Base-by-base conservation (phyloP, 2,797 vertebrate species). In the Adelosebastes latens region DNA sequence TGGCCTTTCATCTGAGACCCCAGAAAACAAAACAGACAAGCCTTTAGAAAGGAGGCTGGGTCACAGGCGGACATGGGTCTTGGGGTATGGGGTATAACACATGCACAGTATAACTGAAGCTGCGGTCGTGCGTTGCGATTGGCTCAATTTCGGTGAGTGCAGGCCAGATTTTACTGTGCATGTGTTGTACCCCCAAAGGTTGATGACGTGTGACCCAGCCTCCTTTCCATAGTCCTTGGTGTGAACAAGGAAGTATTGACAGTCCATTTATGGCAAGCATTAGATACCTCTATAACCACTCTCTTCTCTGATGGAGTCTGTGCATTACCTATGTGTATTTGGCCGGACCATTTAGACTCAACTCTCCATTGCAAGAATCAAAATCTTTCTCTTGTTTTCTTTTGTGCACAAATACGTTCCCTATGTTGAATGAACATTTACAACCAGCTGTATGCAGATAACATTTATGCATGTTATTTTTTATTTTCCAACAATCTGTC, bases 401-500 rank as follows among this genome's bases (percentile, higher is more conserved):
- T 24, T 32, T 24, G 27, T 32, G 39, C n/a, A 56, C 12, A 76
- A 4, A 52, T 7, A 63, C 11, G 2, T 32, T 2, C 52, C 8
- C 6, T 5, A 8, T 62, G 24, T 36, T 31, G 3, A 11, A 8
- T 8, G 4, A 59, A 7, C 2, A 72, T 16, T 39, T 72, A 56
- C 10, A 75, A 18, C 5, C 46, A 60, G 31, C 1, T 65, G 18
- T 80, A 72, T 39, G 8, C 58, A 73, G 20, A 82, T 34, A 59
- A 75, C 42, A 52, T 72, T 60, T 81, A 61, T 93, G 79, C 83
- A 82, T 85, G 78, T 83, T 82, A 68, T 66, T 79, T 76, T 93
- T 90, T 83, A 75, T 88, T 93, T 86, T 85, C 71, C 82, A 87
- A 86, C 67, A 85, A 84, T 71, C 83, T 61, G 53, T 79, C 61